Conservation (phyloP, 2,797 vertebrate genomes). For the Gastrophryne carolinensis region DNA sequence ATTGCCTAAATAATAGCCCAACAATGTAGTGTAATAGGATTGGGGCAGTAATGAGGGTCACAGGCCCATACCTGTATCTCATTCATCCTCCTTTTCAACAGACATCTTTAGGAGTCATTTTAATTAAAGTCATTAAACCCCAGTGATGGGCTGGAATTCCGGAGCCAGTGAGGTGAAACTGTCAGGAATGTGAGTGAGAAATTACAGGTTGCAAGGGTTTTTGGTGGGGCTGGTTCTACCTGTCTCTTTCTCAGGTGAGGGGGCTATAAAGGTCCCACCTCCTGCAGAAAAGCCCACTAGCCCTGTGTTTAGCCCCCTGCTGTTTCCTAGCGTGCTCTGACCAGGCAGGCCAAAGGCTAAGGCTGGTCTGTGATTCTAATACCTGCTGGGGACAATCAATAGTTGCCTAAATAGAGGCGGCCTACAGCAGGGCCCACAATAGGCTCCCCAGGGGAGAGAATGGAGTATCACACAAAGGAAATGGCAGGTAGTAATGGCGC, state of each 20-base stretch:
- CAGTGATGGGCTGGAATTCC: neutral
- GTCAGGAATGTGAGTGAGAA: constrained; percentile 45
- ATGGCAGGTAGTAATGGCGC: constrained; percentile 81
- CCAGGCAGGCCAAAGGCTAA: constrained; percentile 79
- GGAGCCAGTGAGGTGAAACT: constrained; percentile 7
- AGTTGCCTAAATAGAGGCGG: constrained; percentile 71
- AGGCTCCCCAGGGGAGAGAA: constrained; percentile 57
- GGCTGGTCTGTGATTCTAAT: constrained; percentile 81
- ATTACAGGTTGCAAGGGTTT: constrained; percentile 57
- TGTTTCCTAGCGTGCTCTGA: constrained; percentile 70
- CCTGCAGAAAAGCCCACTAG: constrained; percentile 45
- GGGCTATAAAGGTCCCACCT: constrained; percentile 41
- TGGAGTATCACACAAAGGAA: constrained; percentile 72
- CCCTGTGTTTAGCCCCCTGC: constrained; percentile 73
- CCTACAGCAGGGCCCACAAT: constrained; percentile 37
- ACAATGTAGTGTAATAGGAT: too few species aligned
- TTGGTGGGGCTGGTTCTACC: constrained; percentile 58
- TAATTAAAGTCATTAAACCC: neutral
- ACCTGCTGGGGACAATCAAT: constrained; percentile 73
- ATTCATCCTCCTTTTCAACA: neutral
- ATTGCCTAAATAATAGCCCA: too few species aligned
- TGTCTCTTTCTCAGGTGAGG: constrained; percentile 48
- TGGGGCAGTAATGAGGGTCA: too few species aligned
- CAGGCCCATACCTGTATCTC: neutral
- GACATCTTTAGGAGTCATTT: neutral